A percentile compares a stretch with the other conserved stretches of the same genome.
Evolutionary conservation across 2,888 invertebrate species (phyloP).

Genomic region (Agrotis puta): DNA sequence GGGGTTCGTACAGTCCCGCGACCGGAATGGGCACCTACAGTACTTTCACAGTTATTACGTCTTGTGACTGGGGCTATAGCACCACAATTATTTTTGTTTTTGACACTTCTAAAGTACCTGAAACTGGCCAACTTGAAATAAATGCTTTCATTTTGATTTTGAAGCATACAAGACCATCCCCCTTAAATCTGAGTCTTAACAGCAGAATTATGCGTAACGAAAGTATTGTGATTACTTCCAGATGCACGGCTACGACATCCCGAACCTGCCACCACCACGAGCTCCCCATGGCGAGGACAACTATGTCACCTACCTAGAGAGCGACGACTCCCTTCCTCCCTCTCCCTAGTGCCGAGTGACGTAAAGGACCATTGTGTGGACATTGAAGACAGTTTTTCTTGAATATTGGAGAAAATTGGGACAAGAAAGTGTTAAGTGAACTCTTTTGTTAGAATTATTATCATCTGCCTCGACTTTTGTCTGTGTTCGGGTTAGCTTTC

Average conservation of each 20-base stretch:
- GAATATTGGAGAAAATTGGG: background rate
- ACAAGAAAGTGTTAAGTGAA: constrained; percentile 1
- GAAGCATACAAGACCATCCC: background rate
- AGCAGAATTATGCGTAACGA: constrained; percentile 56
- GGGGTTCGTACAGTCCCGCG: no score
- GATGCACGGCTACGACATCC: constrained; percentile 98
- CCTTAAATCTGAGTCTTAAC: constrained; percentile 24
- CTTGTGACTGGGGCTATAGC: no score
- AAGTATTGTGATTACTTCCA: constrained; percentile 81
- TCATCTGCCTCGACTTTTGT: no score
- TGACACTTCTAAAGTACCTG: no score
- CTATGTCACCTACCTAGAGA: constrained; percentile 98
- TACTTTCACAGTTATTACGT: no score
- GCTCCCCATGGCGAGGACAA: constrained; percentile 95
- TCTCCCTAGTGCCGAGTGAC: constrained; percentile 92
- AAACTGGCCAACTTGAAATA: no score
- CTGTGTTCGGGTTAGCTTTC: no score
- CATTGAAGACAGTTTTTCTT: constrained; percentile 1
- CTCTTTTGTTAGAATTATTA: background rate
- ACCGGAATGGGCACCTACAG: no score
- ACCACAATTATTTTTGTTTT: no score
- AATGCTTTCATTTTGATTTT: no score
- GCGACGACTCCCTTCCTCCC: constrained; percentile 95
- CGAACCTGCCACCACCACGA: constrained; percentile 91
- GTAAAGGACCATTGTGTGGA: constrained; percentile 62